These are phyloP conservation scores for Diadophis punctatus DNA, from an alignment of 2,113 vertebrate species.

Conservation along the genomic window DNA sequence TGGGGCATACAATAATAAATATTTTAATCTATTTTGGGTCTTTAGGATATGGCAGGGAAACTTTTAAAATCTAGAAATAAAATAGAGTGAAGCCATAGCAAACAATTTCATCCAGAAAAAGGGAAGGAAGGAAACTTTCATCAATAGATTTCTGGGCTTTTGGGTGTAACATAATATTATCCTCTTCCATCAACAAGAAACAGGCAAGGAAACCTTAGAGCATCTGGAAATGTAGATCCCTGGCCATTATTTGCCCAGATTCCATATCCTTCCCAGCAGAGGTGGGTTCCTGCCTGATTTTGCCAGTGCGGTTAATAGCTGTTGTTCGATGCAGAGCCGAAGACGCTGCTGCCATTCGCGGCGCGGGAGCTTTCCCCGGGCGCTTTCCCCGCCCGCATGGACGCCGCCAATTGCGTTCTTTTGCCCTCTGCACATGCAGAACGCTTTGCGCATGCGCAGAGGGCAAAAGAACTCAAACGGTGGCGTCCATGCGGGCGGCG, in stretches of 20 bases:
- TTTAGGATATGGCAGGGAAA: neutral
- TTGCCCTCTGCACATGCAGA: too few relatives aligned
- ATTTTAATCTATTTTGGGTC: neutral
- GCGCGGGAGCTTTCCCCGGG: too few relatives aligned
- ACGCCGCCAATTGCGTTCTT: too few relatives aligned
- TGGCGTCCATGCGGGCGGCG: too few relatives aligned
- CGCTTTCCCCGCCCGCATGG: too few relatives aligned
- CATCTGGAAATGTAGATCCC: neutral
- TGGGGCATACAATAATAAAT: neutral
- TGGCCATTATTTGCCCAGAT: neutral
- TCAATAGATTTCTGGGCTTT: neutral
- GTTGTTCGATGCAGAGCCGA: too few relatives aligned
- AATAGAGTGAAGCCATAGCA: neutral
- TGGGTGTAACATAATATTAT: neutral
- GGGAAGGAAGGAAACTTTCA: neutral
- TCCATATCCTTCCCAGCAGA: neutral
- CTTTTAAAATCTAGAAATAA: neutral
- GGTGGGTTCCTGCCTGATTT: too few relatives aligned
- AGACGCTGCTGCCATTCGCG: too few relatives aligned
- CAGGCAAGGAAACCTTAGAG: neutral
- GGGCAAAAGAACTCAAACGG: too few relatives aligned
- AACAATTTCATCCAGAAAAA: neutral
- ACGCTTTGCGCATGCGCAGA: too few relatives aligned
- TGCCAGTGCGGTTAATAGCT: too few relatives aligned
- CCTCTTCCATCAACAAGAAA: neutral